A percentile compares a stretch with the other conserved stretches of the same genome.
Conservation (phyloP, 53 echinoderm and acorn worm genomes). For the Actinopyga echinites region DNA sequence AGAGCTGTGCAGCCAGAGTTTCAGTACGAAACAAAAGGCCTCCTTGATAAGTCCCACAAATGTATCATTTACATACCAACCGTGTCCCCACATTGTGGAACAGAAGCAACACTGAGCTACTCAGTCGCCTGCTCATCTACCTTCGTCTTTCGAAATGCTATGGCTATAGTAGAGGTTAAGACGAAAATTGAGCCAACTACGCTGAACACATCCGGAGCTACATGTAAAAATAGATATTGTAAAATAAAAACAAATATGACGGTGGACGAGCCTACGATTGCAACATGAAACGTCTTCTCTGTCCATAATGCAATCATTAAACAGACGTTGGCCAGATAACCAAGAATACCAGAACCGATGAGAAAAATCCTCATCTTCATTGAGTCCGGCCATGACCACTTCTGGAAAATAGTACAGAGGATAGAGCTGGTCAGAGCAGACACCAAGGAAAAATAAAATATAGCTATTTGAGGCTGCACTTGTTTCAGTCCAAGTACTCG, state of each 20-base stretch:
- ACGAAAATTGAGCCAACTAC: conserved; percentile 22
- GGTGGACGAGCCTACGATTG: conserved; percentile 21
- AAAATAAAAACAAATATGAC: conserved; percentile 30
- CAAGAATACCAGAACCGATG: conserved; percentile 8
- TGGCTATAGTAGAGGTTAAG: conserved; percentile 6
- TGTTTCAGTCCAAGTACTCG: conserved; percentile 15
- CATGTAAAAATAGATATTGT: conserved; percentile 30
- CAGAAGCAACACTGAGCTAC: too few relatives aligned
- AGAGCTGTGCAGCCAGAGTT: too few relatives aligned
- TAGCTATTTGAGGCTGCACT: conserved; percentile 31
- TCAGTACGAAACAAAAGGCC: too few relatives aligned
- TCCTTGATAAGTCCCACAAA: too few relatives aligned
- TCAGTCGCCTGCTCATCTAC: too few relatives aligned
- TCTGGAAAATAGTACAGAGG: conserved; percentile 15
- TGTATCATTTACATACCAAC: too few relatives aligned
- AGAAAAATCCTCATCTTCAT: conserved; percentile 22
- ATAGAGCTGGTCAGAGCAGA: conserved; percentile 16
- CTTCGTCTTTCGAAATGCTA: conserved; percentile 19
- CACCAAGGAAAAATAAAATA: conserved; percentile 35
- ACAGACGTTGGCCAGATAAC: conserved; percentile 28
- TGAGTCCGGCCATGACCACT: conserved; percentile 12
- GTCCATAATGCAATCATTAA: conserved; percentile 23
- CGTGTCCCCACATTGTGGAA: too few relatives aligned
- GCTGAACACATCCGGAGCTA: conserved; percentile 14
- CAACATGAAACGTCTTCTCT: conserved; percentile 31